Conservation (phyloP, 2,797 vertebrate species). For the Ptychadena robeensis region DNA sequence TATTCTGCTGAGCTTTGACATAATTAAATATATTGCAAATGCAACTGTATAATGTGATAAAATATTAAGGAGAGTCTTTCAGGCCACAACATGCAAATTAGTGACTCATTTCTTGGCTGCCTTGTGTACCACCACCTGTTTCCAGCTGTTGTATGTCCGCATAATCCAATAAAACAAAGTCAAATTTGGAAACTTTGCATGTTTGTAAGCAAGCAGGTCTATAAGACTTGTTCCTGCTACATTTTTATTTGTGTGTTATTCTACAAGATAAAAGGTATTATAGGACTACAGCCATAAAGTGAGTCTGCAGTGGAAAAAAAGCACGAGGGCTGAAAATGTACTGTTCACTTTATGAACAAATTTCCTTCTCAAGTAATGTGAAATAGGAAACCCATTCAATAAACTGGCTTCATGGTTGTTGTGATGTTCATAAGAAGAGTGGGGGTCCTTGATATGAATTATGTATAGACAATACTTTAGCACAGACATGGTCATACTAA, state of each 20-base stretch:
- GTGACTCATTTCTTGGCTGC: constrained; percentile 50
- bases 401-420: too few species aligned
- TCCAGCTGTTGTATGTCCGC: constrained; percentile 4
- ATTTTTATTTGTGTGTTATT: too few species aligned
- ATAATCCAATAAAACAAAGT: neutral
- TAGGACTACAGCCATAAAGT: too few species aligned
- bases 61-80: neutral
- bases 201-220: neutral
- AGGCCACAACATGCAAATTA: constrained; percentile 6
- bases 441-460: too few species aligned
- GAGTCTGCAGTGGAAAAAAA: too few species aligned
- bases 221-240: neutral
- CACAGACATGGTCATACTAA: too few species aligned
- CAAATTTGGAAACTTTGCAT: neutral
- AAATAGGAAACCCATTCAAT: too few species aligned
- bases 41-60: neutral
- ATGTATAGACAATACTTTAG: too few species aligned
- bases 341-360: too few species aligned
- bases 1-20: neutral
- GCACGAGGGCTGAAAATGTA: too few species aligned
- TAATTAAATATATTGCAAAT: neutral
- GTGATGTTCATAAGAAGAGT: too few species aligned
- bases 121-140: constrained; percentile 28
- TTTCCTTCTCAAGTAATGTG: too few species aligned
- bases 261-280: neutral